A percentile compares a stretch with the other conserved stretches of the same genome.
Conservation (phyloP, 2,113 vertebrate species). For the Paracanthobrama guichenoti region DNA sequence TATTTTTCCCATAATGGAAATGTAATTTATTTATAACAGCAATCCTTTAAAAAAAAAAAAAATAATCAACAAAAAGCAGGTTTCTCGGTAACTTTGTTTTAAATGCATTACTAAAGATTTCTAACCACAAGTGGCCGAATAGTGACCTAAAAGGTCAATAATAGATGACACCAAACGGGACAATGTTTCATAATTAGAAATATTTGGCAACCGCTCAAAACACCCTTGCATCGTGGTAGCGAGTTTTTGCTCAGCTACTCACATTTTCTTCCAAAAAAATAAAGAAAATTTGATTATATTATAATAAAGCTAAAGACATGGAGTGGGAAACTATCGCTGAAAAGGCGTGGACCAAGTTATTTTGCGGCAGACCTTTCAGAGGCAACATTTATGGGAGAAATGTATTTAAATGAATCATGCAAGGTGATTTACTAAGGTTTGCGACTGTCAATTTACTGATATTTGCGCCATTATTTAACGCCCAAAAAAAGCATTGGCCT, state of each 20-base stretch:
- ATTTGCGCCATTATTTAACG: too few relatives aligned
- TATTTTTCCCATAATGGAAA: conserved; percentile 14
- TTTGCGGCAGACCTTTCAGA: too few relatives aligned
- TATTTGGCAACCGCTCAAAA: background rate
- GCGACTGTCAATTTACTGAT: too few relatives aligned
- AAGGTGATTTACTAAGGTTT: too few relatives aligned
- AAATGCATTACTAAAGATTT: background rate
- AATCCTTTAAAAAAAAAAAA: background rate
- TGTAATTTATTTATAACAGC: background rate
- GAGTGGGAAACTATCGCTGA: too few relatives aligned
- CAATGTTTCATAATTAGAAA: background rate
- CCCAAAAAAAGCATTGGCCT: too few relatives aligned
- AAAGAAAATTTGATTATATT: too few relatives aligned
- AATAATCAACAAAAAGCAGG: background rate
- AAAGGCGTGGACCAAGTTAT: too few relatives aligned
- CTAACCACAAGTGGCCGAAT: background rate
- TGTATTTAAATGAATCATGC: too few relatives aligned
- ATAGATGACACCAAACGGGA: background rate
- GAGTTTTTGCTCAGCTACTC: background rate
- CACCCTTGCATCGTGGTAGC: background rate
- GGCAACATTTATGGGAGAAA: too few relatives aligned
- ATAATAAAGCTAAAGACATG: too few relatives aligned
- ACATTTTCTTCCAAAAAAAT: background rate
- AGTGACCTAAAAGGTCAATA: background rate
- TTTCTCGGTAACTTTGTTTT: background rate